Evolutionary conservation across 2,888 invertebrate species (phyloP).

Genomic region (Loripinus fragilis): DNA sequence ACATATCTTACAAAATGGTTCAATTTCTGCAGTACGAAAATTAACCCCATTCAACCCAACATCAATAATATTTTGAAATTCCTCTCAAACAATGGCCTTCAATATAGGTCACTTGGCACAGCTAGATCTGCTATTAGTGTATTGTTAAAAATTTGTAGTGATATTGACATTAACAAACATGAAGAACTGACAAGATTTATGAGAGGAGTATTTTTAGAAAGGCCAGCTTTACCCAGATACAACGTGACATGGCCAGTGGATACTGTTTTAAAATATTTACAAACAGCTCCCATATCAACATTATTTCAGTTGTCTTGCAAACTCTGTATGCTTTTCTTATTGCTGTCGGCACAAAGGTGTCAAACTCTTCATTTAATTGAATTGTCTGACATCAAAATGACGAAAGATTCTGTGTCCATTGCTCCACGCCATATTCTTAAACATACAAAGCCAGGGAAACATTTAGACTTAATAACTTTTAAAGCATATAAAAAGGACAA

Average conservation of each 20-base stretch:
- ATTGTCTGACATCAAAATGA: too few relatives aligned
- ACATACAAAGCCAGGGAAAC: too few relatives aligned
- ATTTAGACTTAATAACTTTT: too few relatives aligned
- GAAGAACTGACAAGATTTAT: constrained; percentile 41
- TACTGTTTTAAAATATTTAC: constrained; percentile 40
- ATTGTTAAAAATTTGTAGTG: constrained; percentile 26
- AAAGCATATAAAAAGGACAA: neutral
- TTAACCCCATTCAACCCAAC: neutral
- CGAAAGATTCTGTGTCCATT: too few relatives aligned
- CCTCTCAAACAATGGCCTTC: constrained; percentile 14
- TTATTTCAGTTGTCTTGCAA: constrained; percentile 40
- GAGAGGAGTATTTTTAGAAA: constrained; percentile 6
- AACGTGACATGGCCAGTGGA: constrained; percentile 49
- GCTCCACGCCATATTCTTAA: too few relatives aligned
- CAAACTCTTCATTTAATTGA: constrained; percentile 9
- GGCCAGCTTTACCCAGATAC: constrained; percentile 52
- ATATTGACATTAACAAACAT: constrained; percentile 24
- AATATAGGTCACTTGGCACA: constrained; percentile 50
- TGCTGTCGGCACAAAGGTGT: too few relatives aligned
- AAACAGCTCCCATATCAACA: neutral
- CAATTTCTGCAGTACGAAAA: constrained; percentile 34
- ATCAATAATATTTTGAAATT: constrained; percentile 5
- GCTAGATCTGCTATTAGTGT: constrained; percentile 42
- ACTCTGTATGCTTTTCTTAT: constrained; percentile 37
- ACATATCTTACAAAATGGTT: constrained; percentile 43